A percentile compares a stretch with the other conserved stretches of the same genome.
These are phyloP conservation scores for Volucella inflata DNA, from an alignment of 2,888 invertebrate species.

Conservation along the genomic window DNA sequence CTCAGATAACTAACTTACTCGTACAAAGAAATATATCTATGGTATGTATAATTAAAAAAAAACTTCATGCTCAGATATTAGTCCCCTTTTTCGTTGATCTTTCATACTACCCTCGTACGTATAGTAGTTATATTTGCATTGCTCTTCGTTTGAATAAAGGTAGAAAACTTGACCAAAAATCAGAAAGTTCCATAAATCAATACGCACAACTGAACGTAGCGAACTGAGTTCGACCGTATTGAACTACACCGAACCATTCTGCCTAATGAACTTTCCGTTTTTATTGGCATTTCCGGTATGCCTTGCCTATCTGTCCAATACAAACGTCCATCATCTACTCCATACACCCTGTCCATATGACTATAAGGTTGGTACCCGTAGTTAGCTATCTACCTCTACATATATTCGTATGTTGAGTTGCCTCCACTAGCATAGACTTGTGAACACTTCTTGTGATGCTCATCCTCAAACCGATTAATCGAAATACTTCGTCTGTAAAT, in stretches of 20 bases:
- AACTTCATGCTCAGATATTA: too few relatives aligned
- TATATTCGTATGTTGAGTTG: slow-evolving; percentile 5
- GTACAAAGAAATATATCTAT: too few relatives aligned
- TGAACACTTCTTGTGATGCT: slow-evolving; percentile 45
- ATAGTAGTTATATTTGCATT: slow-evolving; percentile 52
- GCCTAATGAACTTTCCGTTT: slow-evolving; percentile 74
- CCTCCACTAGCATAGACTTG: slow-evolving; percentile 51
- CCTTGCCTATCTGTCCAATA: slow-evolving; percentile 20
- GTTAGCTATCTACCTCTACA: too few relatives aligned
- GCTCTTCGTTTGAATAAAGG: slow-evolving; percentile 27
- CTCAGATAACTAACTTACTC: too few relatives aligned
- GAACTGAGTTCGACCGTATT: too few relatives aligned
- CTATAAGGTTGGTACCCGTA: slow-evolving; percentile 31
- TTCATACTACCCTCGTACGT: too few relatives aligned
- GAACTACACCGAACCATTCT: slow-evolving; percentile 3
- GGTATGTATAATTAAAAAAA: too few relatives aligned
- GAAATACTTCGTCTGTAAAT: slow-evolving; percentile 77
- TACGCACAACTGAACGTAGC: slow-evolving; percentile 51
- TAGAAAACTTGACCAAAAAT: slow-evolving; percentile 61
- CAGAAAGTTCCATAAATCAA: slow-evolving; percentile 72
- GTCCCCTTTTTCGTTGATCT: too few relatives aligned
- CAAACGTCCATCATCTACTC: slow-evolving; percentile 59
- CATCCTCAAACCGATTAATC: slow-evolving; percentile 76
- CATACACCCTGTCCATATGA: background rate
- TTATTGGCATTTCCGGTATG: slow-evolving; percentile 71